These are phyloP conservation scores for Venturia canescens DNA, from an alignment of 1,140 invertebrate genomes.

Conservation along the genomic window DNA sequence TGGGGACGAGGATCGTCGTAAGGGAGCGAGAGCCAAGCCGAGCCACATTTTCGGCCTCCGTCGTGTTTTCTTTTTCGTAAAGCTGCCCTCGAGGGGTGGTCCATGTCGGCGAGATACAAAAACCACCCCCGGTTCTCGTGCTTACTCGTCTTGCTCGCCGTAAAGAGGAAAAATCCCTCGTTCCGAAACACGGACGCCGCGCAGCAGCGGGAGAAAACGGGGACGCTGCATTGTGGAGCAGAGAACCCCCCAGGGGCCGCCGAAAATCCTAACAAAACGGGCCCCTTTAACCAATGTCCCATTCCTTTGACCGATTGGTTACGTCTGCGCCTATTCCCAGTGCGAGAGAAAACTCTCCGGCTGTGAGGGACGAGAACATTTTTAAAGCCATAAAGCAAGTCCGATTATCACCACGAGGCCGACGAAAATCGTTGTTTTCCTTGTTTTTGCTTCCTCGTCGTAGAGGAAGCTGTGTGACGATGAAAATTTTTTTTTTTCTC, in stretches of 20 bases:
- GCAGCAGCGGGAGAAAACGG: too few relatives aligned
- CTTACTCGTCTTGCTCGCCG: neutral
- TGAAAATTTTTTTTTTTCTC: too few relatives aligned
- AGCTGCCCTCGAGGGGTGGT: constrained; percentile 20
- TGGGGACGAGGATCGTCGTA: neutral
- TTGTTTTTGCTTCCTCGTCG: too few relatives aligned
- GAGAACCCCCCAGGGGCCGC: neutral
- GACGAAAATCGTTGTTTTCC: neutral
- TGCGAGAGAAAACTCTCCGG: neutral
- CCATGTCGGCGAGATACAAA: constrained; percentile 26
- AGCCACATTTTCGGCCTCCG: constrained; percentile 19
- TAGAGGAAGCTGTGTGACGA: too few relatives aligned
- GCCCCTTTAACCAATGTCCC: neutral
- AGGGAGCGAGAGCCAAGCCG: neutral
- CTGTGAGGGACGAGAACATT: neutral
- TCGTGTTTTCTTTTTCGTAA: constrained; percentile 31
- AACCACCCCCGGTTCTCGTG: neutral
- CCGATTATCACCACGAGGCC: neutral
- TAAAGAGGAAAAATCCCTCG: constrained; percentile 39
- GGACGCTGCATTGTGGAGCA: neutral
- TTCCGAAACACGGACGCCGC: neutral
- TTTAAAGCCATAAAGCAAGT: neutral
- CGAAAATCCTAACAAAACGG: neutral
- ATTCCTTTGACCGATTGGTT: neutral
- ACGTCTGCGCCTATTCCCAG: neutral